A percentile compares a stretch with the other conserved stretches of the same genome.
These are phyloP conservation scores for Epistrophe grossulariae DNA, from an alignment of 2,888 invertebrate species.

Conservation along the genomic window DNA sequence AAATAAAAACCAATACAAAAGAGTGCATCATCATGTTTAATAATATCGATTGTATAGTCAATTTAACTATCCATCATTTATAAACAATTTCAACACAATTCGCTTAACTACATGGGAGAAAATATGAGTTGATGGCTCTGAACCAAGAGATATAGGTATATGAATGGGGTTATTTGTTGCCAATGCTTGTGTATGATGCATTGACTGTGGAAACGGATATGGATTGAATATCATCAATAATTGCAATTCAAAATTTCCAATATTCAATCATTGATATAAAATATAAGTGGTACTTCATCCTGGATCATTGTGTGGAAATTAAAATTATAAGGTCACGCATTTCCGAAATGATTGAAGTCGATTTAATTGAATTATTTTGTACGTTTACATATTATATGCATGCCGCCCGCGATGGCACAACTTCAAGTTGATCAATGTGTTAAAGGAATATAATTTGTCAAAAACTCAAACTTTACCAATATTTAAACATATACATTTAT, in stretches of 20 bases:
- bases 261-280: slow-evolving; percentile 36
- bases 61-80: slow-evolving; percentile 48
- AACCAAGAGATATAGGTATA: no score
- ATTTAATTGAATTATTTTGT: slow-evolving; percentile 63
- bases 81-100: slow-evolving; percentile 14
- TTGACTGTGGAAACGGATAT: slow-evolving; percentile 41
- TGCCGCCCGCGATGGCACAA: background rate
- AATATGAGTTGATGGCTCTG: no score
- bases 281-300: slow-evolving; percentile 28
- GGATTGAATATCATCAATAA: slow-evolving; percentile 65
- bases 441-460: slow-evolving; percentile 30
- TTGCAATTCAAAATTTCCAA: slow-evolving; percentile 58
- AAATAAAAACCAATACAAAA: background rate
- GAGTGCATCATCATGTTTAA: background rate
- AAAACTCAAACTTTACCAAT: slow-evolving; percentile 9
- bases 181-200: background rate
- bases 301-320: slow-evolving; percentile 44
- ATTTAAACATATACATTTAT: no score
- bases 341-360: slow-evolving; percentile 55
- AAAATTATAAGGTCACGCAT: slow-evolving; percentile 58
- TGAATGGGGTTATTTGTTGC: background rate
- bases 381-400: slow-evolving; percentile 10
- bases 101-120: background rate
- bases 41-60: slow-evolving; percentile 47
- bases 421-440: slow-evolving; percentile 33